A percentile compares a stretch with the other conserved stretches of the same genome.
Conservation (phyloP, 2,113 vertebrate species). For the Corvus moneduloides region DNA sequence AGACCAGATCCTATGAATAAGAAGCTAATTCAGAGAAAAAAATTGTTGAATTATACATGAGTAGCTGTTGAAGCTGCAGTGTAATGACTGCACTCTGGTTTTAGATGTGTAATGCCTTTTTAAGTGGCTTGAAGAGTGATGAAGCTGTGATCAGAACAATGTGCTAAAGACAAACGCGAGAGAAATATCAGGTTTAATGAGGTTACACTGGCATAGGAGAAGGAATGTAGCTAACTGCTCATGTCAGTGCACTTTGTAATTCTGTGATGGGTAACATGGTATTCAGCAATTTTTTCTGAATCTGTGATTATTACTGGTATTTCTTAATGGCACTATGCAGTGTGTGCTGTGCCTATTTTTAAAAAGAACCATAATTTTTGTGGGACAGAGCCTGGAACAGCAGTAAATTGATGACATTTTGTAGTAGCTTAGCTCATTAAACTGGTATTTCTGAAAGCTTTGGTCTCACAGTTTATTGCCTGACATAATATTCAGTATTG, state of each 20-base stretch:
- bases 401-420: neutral
- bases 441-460: neutral
- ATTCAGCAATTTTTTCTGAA: neutral
- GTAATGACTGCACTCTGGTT: neutral
- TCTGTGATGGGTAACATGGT: neutral
- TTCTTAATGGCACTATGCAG: neutral
- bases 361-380: neutral
- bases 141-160: constrained; percentile 40
- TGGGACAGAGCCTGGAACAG: neutral
- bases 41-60: constrained; percentile 49
- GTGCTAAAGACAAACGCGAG: neutral
- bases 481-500: neutral
- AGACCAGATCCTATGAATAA: constrained; percentile 26
- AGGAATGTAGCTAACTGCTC: constrained; percentile 7
- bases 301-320: neutral
- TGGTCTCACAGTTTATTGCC: neutral
- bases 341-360: neutral
- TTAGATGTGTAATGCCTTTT: constrained; percentile 40
- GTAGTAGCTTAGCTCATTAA: neutral
- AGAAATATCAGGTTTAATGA: constrained; percentile 36
- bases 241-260: neutral
- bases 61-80: constrained; percentile 21
- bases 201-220: neutral
- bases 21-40: constrained; percentile 25
- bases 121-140: constrained; percentile 19